These are phyloP conservation scores for Oncorhynchus kisutch DNA, from an alignment of 2,113 vertebrate genomes.

Conservation along the genomic window DNA sequence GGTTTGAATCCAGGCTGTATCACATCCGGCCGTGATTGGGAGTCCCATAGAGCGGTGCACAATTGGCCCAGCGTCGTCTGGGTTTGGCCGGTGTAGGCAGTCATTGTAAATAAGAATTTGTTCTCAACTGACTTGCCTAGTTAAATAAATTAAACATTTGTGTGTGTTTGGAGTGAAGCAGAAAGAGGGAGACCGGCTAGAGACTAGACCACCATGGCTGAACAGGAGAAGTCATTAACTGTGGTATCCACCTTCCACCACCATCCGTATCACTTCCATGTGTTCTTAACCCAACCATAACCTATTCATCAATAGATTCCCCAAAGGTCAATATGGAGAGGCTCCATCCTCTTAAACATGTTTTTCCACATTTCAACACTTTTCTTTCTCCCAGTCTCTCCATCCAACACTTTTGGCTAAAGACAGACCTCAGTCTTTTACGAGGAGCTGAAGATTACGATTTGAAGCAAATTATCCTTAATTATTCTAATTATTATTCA, in stretches of 20 bases:
- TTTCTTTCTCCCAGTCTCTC: too few relatives aligned
- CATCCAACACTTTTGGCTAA: neutral
- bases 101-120: too few relatives aligned
- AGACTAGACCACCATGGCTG: constrained; percentile 20
- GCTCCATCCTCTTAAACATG: neutral
- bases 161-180: constrained; percentile 3
- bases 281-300: neutral
- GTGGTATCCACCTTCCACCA: neutral
- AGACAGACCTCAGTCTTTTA: neutral
- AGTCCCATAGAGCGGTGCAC: too few relatives aligned
- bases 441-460: too few relatives aligned
- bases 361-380: neutral
- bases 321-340: neutral
- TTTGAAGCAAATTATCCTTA: too few relatives aligned
- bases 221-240: neutral
- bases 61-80: too few relatives aligned
- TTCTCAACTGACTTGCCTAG: too few relatives aligned
- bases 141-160: neutral
- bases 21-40: too few relatives aligned
- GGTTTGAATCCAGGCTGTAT: too few relatives aligned
- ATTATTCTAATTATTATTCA: too few relatives aligned
- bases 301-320: neutral
- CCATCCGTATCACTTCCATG: neutral
- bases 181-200: neutral
- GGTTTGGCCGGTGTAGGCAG: too few relatives aligned